Evolutionary conservation across 2,888 invertebrate species (phyloP).

Genomic region (Scelioninae gen. 1): DNA sequence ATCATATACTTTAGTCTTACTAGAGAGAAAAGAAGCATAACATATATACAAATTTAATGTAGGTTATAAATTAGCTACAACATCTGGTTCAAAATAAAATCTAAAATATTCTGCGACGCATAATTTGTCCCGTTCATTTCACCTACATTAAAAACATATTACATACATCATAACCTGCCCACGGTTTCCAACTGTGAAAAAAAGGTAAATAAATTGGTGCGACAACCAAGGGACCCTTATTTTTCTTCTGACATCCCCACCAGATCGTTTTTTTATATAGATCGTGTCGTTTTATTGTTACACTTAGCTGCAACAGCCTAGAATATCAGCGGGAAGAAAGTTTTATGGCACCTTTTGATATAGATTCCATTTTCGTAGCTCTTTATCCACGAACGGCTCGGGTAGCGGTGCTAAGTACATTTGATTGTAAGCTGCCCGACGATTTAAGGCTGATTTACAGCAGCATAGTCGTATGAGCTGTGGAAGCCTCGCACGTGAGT

Average conservation of each 20-base stretch:
- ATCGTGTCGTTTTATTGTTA: slow-evolving; percentile 63
- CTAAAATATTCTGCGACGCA: neutral
- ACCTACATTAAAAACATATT: slow-evolving; percentile 36
- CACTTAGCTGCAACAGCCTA: slow-evolving; percentile 63
- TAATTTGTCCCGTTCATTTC: slow-evolving; percentile 29
- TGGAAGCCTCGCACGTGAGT: slow-evolving; percentile 78
- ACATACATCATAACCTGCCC: slow-evolving; percentile 24
- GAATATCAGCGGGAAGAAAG: slow-evolving; percentile 66
- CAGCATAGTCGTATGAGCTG: slow-evolving; percentile 71
- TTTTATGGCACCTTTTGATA: slow-evolving; percentile 70
- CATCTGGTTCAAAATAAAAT: too few relatives aligned
- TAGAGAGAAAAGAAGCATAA: too few relatives aligned
- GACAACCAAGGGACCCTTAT: slow-evolving; percentile 23
- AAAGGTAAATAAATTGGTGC: slow-evolving; percentile 45
- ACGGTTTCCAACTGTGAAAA: slow-evolving; percentile 13
- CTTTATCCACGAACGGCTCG: slow-evolving; percentile 64
- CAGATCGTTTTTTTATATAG: slow-evolving; percentile 35
- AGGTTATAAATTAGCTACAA: too few relatives aligned
- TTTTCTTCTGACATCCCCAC: slow-evolving; percentile 18
- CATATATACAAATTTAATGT: too few relatives aligned
- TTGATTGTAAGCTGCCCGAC: slow-evolving; percentile 82
- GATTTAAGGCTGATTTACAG: slow-evolving; percentile 83
- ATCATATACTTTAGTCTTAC: too few relatives aligned
- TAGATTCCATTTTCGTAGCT: slow-evolving; percentile 71
- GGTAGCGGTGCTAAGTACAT: slow-evolving; percentile 80